These are phyloP conservation scores for Sinhomidia bicolor DNA, from an alignment of 2,888 invertebrate genomes.

Conservation along the genomic window DNA sequence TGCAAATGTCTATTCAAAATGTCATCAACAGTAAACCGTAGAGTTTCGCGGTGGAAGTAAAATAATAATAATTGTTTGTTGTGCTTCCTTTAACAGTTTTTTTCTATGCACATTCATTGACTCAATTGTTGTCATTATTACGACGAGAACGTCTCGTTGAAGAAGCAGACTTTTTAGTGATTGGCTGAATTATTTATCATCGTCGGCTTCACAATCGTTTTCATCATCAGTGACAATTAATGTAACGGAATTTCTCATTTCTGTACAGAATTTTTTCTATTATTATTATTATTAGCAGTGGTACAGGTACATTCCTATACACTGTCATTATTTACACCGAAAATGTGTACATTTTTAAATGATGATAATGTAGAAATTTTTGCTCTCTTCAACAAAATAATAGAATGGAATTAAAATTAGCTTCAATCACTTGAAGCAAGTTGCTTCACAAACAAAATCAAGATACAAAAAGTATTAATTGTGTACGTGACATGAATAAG, in stretches of 20 bases:
- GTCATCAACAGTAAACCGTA: constrained; percentile 62
- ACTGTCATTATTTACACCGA: too few relatives aligned
- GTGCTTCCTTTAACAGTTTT: constrained; percentile 11
- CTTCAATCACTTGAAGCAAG: too few relatives aligned
- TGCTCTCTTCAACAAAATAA: too few relatives aligned
- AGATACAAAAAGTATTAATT: too few relatives aligned
- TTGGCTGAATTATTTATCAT: constrained; percentile 5
- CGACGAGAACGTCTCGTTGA: neutral
- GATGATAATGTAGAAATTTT: too few relatives aligned
- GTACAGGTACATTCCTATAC: too few relatives aligned
- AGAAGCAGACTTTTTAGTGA: neutral
- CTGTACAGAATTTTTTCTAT: neutral
- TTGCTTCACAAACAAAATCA: too few relatives aligned
- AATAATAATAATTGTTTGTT: constrained; percentile 35
- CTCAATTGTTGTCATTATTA: constrained; percentile 30
- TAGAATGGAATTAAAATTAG: too few relatives aligned
- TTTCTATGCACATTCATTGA: neutral
- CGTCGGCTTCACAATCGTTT: neutral
- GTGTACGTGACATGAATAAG: too few relatives aligned
- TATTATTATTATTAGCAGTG: neutral
- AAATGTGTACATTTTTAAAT: too few relatives aligned
- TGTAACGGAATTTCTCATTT: neutral
- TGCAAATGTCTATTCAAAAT: constrained; percentile 50
- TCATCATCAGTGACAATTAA: neutral
- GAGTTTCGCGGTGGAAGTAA: neutral